A percentile compares a stretch with the other conserved stretches of the same genome.
Conservation (phyloP, 92 coral and sea anemone species). For the Porites cylindrica region DNA sequence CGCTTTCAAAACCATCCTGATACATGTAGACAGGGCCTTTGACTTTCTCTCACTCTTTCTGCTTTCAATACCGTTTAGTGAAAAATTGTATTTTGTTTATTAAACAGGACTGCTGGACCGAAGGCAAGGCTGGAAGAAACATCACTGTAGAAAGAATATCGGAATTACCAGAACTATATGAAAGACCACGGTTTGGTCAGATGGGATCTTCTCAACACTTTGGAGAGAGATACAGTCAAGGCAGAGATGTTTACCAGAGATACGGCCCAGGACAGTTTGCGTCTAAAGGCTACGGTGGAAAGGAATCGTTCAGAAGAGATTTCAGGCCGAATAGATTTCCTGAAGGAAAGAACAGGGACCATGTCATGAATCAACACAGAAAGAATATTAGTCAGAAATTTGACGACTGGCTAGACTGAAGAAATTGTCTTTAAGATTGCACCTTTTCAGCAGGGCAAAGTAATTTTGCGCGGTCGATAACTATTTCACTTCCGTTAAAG, state of each 20-base stretch:
- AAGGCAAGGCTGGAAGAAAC: conserved; percentile 59
- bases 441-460: background rate
- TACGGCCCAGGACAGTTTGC: conserved; percentile 17
- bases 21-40: too few relatives aligned
- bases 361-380: background rate
- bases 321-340: background rate
- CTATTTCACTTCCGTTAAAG: too few relatives aligned
- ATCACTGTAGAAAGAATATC: conserved; percentile 71
- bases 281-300: conserved; percentile 19
- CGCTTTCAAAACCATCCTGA: too few relatives aligned
- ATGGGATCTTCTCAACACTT: background rate
- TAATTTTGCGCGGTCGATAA: too few relatives aligned
- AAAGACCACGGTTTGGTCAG: conserved; percentile 50
- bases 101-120: conserved; percentile 77
- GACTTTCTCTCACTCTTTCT: too few relatives aligned
- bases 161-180: conserved; percentile 86
- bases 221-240: conserved; percentile 22
- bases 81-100: background rate
- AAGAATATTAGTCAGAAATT: background rate
- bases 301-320: conserved; percentile 7
- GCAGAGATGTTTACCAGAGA: conserved; percentile 21
- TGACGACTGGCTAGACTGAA: conserved; percentile 1
- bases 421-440: background rate
- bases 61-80: too few relatives aligned
- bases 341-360: background rate